These are phyloP conservation scores for Nomada fabriciana DNA, from an alignment of 2,888 invertebrate genomes.

Conservation along the genomic window DNA sequence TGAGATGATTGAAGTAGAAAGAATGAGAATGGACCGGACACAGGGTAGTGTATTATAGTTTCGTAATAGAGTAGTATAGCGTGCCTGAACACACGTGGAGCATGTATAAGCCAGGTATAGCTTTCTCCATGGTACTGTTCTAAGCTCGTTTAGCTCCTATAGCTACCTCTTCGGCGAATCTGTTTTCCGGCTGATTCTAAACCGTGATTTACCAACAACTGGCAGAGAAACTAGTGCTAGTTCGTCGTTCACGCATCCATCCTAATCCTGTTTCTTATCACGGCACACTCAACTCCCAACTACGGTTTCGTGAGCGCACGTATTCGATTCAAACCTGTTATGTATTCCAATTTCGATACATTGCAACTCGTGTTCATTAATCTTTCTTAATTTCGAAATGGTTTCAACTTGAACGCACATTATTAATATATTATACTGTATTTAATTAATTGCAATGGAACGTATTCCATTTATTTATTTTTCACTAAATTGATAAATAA, in stretches of 20 bases:
- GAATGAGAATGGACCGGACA: conserved; percentile 5
- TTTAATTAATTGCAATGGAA: no score
- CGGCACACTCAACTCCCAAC: conserved; percentile 8
- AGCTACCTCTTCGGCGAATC: conserved; percentile 81
- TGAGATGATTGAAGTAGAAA: background rate
- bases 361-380: no score
- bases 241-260: conserved; percentile 60
- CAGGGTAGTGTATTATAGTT: background rate
- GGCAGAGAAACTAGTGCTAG: conserved; percentile 75
- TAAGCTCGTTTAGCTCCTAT: conserved; percentile 83
- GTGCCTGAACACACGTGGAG: background rate
- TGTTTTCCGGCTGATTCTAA: conserved; percentile 87
- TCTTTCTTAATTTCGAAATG: background rate
- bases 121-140: conserved; percentile 81
- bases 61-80: background rate
- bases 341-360: background rate
- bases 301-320: background rate
- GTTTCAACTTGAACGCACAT: background rate
- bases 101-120: conserved; percentile 51
- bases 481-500: no score
- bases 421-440: no score
- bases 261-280: conserved; percentile 76
- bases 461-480: no score
- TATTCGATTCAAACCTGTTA: background rate
- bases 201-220: conserved; percentile 90